Evolutionary conservation across 2,113 vertebrate genomes (phyloP), one percentile per base, ranked within the genome.

Genomic region (Beaufortia kweichowensis): DNA sequence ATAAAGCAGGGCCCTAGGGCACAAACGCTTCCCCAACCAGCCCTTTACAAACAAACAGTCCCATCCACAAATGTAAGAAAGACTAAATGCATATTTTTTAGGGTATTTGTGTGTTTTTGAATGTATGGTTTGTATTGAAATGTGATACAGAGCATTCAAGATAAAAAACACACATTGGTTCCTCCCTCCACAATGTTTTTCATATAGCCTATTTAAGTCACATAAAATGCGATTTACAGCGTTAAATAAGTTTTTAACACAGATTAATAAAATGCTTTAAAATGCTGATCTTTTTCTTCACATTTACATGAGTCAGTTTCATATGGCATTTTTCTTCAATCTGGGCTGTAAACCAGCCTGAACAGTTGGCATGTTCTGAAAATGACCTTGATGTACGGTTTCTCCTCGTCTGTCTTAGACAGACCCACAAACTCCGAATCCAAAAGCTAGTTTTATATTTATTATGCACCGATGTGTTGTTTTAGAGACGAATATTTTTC

Each of bases 361-460:
- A 74, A 61, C 57, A 74, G 71, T 74, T 74, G 71, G 71, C 26
- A 74, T 61, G 71, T 74, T 46, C 39, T 46, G 70, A 46, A 61
- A 74, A 61, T 74, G 39, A 74, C 57, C 39, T 61, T 62, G 57
- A 61, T 74, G 46, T 73, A 43, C 24, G 4, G 23, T 7, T 73
- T 74, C 71, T 74, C 21, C 57, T 61, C 61, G 71, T 59, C 75
- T 46, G 35, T 68, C 53, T 1, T 26, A 61, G 24, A 41, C 17
- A 57, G 24, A 55, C 62, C 12, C 6, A 14, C 33, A 84, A 82
- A 86, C 82, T 89, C 81, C 85, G 88, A 84, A 85, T 35, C 48
- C 55, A 74, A n/a, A 53, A 35, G 7, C 15, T 56, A 0, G 33
- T 70, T 56, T 68, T 11, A 31, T 53, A 56, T 55, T 35, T 33